phyloP scores from a whole-genome alignment of 2,888 invertebrate genomes.

The Pimpla rufipes region DNA sequence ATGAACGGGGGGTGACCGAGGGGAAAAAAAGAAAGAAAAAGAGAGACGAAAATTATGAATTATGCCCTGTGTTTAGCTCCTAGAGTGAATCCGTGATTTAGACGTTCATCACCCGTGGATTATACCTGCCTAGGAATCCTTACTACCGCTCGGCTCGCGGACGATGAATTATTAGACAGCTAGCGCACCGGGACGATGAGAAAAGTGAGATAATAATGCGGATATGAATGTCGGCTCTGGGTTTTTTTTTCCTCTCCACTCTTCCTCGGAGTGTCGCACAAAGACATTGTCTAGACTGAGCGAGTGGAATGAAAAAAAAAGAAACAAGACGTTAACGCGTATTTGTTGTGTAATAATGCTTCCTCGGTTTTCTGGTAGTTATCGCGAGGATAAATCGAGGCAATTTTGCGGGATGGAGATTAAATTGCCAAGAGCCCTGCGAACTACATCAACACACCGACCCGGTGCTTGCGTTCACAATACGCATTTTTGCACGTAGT shows the following conservation, averaged over 20 bases:
- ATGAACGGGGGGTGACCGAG: constrained; percentile 43
- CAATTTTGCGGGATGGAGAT: constrained; percentile 10
- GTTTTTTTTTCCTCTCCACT: constrained; percentile 25
- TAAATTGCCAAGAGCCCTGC: not conserved
- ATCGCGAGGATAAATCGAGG: constrained; percentile 16
- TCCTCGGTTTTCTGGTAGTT: constrained; percentile 21
- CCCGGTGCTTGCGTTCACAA: not conserved
- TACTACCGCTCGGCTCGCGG: constrained; percentile 30
- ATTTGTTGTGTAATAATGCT: constrained; percentile 12
- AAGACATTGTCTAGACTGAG: constrained; percentile 29
- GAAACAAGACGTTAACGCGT: not conserved
- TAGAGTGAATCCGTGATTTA: constrained; percentile 68
- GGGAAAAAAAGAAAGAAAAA: constrained; percentile 32
- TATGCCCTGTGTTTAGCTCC: constrained; percentile 66
- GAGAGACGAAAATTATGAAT: constrained; percentile 60
- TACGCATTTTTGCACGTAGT: too few relatives aligned
- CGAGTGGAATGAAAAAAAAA: constrained; percentile 35
- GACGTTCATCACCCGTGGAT: constrained; percentile 68
- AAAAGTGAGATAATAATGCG: constrained; percentile 58
- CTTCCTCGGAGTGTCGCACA: constrained; percentile 38
- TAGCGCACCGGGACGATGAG: constrained; percentile 31
- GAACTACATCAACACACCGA: not conserved
- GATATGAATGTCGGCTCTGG: constrained; percentile 25
- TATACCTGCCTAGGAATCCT: constrained; percentile 56
- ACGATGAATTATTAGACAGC: constrained; percentile 56